Percentiles rank a stretch among this genome's conserved stretches.
phyloP scores from a whole-genome alignment of 2,797 vertebrate species.

The Mus spretus region DNA sequence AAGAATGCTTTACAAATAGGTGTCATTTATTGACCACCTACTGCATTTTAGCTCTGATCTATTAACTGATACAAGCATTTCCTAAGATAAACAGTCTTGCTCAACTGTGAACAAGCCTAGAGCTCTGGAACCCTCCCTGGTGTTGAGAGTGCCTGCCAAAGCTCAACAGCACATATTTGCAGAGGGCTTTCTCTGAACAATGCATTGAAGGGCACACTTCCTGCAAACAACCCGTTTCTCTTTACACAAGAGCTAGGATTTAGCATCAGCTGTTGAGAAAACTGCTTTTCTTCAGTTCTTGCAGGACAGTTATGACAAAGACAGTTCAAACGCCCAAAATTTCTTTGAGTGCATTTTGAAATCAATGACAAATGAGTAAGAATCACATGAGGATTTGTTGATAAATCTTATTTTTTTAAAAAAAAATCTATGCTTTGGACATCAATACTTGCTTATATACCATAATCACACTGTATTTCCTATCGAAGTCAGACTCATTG shows the following conservation, averaged over 20 bases:
- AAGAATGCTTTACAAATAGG: conserved; percentile 22
- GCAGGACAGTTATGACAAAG: conserved; percentile 17
- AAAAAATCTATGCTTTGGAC: not conserved
- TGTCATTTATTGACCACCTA: not conserved
- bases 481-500: not conserved
- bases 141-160: not conserved
- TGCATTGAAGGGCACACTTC: not conserved
- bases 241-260: not conserved
- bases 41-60: not conserved
- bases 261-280: not conserved
- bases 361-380: not conserved
- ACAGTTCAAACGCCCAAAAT: not conserved
- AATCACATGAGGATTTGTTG: not conserved
- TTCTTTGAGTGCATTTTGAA: conserved; percentile 27
- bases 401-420: not conserved
- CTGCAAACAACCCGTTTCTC: not conserved
- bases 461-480: not conserved
- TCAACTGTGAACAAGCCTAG: not conserved
- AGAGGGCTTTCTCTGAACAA: not conserved
- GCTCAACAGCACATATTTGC: not conserved
- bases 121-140: not conserved
- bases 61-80: not conserved
- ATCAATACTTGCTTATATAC: not conserved
- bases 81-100: not conserved
- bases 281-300: conserved; percentile 22